Evolutionary conservation across 2,888 invertebrate genomes (phyloP), one percentile per base, ranked within the genome.

Genomic region (Apoderus coryli): DNA sequence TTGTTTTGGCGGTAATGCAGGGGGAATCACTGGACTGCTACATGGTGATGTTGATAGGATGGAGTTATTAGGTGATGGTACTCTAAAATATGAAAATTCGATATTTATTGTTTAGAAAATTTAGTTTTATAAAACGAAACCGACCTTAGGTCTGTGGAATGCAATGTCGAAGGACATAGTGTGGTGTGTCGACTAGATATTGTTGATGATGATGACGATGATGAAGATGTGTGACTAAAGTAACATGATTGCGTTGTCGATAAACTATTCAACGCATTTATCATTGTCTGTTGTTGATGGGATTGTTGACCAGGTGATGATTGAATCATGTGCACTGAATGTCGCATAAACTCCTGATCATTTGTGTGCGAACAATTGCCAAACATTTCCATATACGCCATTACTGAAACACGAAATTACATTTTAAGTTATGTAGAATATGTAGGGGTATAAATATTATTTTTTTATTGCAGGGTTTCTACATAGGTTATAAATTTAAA

Each of bases 361-460:
- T 72, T 75, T 37, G 75, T 72, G 49, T 85, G 84, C 43, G 81
- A 79, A 63, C 86, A 88, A 57, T 81, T 81, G 12, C 85, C 84
- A 51, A 86, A 82, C 74, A 89, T 86, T 64, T 90, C 88, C 89
- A 92, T 89, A 59, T 90, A 92, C 40, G 86, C 88, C 79, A 88
- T 84, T 51, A 90, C 89, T 86, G 68, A 44, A 67, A 46, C 63
- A 40, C 25, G 36, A 38, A 27, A 37, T 26, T 22, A 25, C 11
- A 19, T 6, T n/a, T n/a, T n/a, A n/a, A n/a, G n/a, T n/a, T n/a
- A n/a, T n/a, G n/a, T n/a, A n/a, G n/a, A n/a, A n/a, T n/a, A n/a
- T n/a, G n/a, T n/a, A n/a, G n/a, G n/a, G n/a, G n/a, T n/a, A n/a
- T n/a, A n/a, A n/a, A n/a, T n/a, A n/a, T n/a, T n/a, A n/a, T n/a